A percentile compares a stretch with the other conserved stretches of the same genome.
phyloP scores from a whole-genome alignment of 1,140 invertebrate species.

The Mizuhopecten yessoensis region DNA sequence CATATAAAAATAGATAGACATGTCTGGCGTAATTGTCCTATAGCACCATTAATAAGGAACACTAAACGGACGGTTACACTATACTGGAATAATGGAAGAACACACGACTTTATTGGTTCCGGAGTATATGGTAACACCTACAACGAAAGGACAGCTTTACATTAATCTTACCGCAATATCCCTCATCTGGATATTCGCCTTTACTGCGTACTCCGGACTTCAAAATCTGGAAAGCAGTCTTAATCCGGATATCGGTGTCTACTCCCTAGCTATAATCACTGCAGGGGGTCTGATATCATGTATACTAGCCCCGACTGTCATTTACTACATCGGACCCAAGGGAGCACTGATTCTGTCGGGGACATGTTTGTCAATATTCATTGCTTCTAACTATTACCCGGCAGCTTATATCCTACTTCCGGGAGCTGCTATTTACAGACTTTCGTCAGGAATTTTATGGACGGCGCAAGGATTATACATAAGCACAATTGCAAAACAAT shows the following conservation, averaged over 20 bases:
- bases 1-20: too few relatives aligned
- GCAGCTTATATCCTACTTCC: slow-evolving; percentile 64
- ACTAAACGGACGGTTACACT: too few relatives aligned
- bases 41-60: too few relatives aligned
- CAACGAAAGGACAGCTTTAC: slow-evolving; percentile 54
- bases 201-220: slow-evolving; percentile 69
- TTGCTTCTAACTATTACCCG: slow-evolving; percentile 72
- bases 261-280: slow-evolving; percentile 69
- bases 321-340: slow-evolving; percentile 67
- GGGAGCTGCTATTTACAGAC: slow-evolving; percentile 69
- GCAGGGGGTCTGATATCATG: slow-evolving; percentile 70
- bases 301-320: slow-evolving; percentile 68
- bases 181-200: slow-evolving; percentile 70
- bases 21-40: too few relatives aligned
- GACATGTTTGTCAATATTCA: slow-evolving; percentile 65
- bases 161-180: slow-evolving; percentile 67
- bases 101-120: too few relatives aligned
- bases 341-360: slow-evolving; percentile 68
- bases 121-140: too few relatives aligned
- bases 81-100: too few relatives aligned
- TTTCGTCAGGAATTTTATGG: slow-evolving; percentile 74
- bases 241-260: slow-evolving; percentile 66
- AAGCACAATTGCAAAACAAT: slow-evolving; percentile 68
- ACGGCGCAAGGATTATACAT: slow-evolving; percentile 74
- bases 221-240: slow-evolving; percentile 71